Conservation (phyloP, 2,888 invertebrate species). For the Tuta absoluta region DNA sequence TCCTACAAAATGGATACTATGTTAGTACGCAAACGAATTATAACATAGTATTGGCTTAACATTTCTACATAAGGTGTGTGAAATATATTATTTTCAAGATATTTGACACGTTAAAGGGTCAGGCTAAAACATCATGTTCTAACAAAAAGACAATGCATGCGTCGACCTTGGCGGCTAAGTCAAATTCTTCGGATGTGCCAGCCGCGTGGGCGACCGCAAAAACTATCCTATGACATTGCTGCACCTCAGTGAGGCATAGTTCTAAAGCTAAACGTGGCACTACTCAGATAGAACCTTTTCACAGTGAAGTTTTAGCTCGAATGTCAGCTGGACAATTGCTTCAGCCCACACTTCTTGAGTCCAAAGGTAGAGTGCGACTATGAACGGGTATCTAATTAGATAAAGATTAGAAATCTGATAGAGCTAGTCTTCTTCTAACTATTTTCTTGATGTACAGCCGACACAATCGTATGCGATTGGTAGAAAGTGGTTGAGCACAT, state of each 20-base stretch:
- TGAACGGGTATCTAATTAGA: not conserved
- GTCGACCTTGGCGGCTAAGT: conserved; percentile 73
- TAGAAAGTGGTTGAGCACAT: no score
- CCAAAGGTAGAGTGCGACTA: conserved; percentile 19
- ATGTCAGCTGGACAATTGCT: conserved; percentile 77
- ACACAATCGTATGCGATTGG: no score
- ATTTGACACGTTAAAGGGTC: conserved; percentile 23
- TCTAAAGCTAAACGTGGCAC: conserved; percentile 41
- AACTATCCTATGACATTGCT: conserved; percentile 79
- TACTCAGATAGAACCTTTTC: conserved; percentile 59
- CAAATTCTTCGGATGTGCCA: conserved; percentile 75
- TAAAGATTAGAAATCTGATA: not conserved
- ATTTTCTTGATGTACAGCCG: no score
- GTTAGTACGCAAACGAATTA: no score
- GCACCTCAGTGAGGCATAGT: conserved; percentile 53
- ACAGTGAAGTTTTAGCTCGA: conserved; percentile 44
- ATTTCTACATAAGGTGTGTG: no score
- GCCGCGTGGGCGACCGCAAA: conserved; percentile 76
- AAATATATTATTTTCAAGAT: not conserved
- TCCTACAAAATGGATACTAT: no score
- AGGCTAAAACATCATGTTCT: conserved; percentile 29
- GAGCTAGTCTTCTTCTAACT: not conserved
- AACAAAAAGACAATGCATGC: conserved; percentile 72
- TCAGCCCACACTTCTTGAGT: conserved; percentile 65
- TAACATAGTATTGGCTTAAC: no score